Base-by-base conservation (phyloP, 2,888 invertebrate genomes). In the Drosophila kokeensis region DNA sequence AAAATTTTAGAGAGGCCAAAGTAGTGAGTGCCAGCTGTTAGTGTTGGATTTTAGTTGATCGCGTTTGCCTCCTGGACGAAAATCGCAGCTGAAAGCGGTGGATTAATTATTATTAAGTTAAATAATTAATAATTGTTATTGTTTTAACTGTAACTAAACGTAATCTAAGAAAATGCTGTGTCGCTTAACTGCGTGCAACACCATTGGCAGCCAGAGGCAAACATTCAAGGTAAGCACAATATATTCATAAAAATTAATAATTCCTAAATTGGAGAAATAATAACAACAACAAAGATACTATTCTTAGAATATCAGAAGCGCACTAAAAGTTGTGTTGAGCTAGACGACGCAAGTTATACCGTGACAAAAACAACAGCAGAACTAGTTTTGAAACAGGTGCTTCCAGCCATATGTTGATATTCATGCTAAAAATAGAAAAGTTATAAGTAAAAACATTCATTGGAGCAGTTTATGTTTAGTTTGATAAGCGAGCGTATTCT, bases 191-290 rank as follows among this genome's bases (percentile, higher is more conserved):
- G 40, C 71, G 5, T 72, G 69, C 18, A 76, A 78, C 34, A 66
- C 65, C 6, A 10, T 84, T 21, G 70, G 45, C 24, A 54, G 69
- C 61, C 81, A 81, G 45, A 81, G 65, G 13, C 73, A 71, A 27
- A 52, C 82, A 21, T 72, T 87, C 34, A 91, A 91, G 91, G 91
- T 91, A 64, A 85, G 78, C 36, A 27, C 27, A 29, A 53, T 18
- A 53, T 32, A 27, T 34, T 11, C 21, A 40, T 60, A 58, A 32
- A 58, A 18, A 34, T 10, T 18, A 24, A 53, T 10, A 53, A 34
- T 53, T 18, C 18, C 10, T 8, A 21, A 34, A 32, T 15, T n/a
- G n/a, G 2, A 2, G 4, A 27, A 27, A 27, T n/a, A n/a, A 48
- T 1, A 45, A 57, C 55, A 71, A 50, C 53, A 61, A 45, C 8